A percentile compares a stretch with the other conserved stretches of the same genome.
phyloP scores from a whole-genome alignment of 2,113 vertebrate genomes.

The Nycticorax nycticorax region DNA sequence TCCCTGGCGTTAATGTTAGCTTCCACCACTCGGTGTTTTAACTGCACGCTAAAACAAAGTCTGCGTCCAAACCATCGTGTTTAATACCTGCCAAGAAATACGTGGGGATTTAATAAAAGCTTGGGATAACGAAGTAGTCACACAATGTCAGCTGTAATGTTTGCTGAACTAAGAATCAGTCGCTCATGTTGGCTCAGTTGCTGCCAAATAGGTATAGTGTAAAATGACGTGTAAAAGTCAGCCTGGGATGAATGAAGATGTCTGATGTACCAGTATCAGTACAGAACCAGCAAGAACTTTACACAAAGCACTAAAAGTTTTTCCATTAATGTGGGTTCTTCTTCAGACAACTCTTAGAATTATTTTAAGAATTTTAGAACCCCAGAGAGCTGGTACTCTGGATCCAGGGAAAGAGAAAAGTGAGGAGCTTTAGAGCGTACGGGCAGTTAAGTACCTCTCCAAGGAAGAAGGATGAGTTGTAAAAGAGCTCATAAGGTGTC shows the following conservation, averaged over 20 bases:
- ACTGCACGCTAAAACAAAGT: rapidly evolving
- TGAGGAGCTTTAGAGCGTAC: background rate
- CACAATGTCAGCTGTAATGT: background rate
- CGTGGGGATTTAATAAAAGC: too few relatives aligned
- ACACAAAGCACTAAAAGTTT: background rate
- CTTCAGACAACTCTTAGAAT: background rate
- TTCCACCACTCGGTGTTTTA: background rate
- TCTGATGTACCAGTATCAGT: rapidly evolving
- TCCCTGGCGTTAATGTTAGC: rapidly evolving
- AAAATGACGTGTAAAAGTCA: background rate
- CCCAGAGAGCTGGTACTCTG: background rate
- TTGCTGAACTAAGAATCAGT: background rate
- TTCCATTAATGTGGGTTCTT: background rate
- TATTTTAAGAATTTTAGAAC: background rate
- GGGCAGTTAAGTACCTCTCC: background rate
- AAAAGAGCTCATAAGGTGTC: background rate
- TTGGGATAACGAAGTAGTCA: rapidly evolving
- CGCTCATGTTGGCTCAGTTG: rapidly evolving
- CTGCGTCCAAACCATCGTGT: rapidly evolving
- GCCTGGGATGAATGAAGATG: rapidly evolving
- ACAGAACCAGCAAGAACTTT: background rate
- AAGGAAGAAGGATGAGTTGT: background rate
- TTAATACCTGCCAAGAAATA: background rate
- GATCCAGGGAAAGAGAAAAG: background rate
- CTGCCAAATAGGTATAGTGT: background rate